A percentile compares a stretch with the other conserved stretches of the same genome.
These are phyloP conservation scores for Pristiophorus japonicus DNA, from an alignment of 2,113 vertebrate genomes.

Conservation along the genomic window DNA sequence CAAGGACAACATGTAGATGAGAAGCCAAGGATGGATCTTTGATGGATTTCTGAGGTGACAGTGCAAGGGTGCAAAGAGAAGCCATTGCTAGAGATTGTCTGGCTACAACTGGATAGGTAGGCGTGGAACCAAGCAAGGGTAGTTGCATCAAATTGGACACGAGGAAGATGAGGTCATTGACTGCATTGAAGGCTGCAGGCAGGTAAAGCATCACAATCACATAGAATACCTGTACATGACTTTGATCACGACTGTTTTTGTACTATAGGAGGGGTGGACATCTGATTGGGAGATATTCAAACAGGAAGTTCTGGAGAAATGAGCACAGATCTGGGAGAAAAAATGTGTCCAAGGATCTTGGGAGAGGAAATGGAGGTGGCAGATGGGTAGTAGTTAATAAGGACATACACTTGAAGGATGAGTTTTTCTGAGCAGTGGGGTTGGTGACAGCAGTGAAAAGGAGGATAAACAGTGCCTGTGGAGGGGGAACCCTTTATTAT, in stretches of 20 bases:
- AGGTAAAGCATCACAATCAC: background rate
- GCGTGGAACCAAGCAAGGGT: background rate
- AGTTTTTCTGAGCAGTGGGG: too few species aligned
- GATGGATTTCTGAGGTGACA: background rate
- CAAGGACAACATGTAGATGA: background rate
- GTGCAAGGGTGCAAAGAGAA: background rate
- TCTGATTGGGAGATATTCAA: background rate
- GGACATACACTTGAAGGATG: too few species aligned
- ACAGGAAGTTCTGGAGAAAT: background rate
- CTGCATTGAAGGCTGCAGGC: background rate
- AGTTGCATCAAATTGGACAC: background rate
- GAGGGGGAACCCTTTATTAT: background rate
- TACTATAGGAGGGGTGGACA: background rate
- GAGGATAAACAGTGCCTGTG: too few species aligned
- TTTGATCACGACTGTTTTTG: background rate
- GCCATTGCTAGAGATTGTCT: background rate
- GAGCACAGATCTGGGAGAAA: background rate
- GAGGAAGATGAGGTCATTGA: background rate
- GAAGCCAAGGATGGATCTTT: background rate
- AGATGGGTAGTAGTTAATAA: too few species aligned
- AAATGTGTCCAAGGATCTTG: background rate
- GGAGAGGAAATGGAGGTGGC: background rate
- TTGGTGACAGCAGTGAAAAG: too few species aligned
- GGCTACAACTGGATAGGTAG: background rate
- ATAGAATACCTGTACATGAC: too few species aligned